Conservation (phyloP, 2,888 invertebrate genomes). For the Cyclophora albipunctata region DNA sequence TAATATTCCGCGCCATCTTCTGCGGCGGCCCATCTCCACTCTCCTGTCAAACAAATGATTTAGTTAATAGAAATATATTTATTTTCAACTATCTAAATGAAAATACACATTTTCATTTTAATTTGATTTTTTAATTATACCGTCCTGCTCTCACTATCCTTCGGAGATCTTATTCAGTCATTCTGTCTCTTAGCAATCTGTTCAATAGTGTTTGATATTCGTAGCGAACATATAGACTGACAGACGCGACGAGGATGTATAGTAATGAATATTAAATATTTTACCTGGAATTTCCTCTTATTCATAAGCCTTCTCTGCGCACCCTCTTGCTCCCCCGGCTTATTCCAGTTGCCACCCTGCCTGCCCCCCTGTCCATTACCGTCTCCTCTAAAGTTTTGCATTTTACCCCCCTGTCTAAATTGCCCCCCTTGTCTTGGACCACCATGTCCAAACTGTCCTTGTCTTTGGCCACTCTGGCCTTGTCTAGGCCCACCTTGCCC, state of each 20-base stretch:
- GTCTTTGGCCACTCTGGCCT: slow-evolving; percentile 3
- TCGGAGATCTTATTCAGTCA: too few relatives aligned
- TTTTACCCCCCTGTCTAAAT: slow-evolving; percentile 1
- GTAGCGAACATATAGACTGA: too few relatives aligned
- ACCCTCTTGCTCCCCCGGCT: slow-evolving; percentile 25
- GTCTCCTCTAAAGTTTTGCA: slow-evolving; percentile 1
- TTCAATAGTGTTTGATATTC: too few relatives aligned
- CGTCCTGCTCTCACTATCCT: too few relatives aligned
- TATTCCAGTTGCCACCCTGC: slow-evolving; percentile 2
- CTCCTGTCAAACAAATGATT: slow-evolving; percentile 26
- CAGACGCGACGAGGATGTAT: neutral
- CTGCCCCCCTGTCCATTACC: slow-evolving; percentile 8
- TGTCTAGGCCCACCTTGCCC: slow-evolving; percentile 4
- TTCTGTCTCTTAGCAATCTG: too few relatives aligned
- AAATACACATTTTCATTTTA: neutral
- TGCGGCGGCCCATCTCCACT: slow-evolving; percentile 41
- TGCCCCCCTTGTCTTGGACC: slow-evolving; percentile 1
- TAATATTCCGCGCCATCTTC: slow-evolving; percentile 32
- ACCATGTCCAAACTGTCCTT: neutral
- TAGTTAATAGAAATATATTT: neutral
- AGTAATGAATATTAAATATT: neutral
- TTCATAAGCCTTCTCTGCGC: slow-evolving; percentile 51
- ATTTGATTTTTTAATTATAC: neutral
- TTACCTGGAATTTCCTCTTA: slow-evolving; percentile 53
- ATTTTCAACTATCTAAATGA: neutral